Evolutionary conservation across 2,888 invertebrate genomes (phyloP), one percentile per base, ranked within the genome.

Genomic region (Agapetus fuscipes): DNA sequence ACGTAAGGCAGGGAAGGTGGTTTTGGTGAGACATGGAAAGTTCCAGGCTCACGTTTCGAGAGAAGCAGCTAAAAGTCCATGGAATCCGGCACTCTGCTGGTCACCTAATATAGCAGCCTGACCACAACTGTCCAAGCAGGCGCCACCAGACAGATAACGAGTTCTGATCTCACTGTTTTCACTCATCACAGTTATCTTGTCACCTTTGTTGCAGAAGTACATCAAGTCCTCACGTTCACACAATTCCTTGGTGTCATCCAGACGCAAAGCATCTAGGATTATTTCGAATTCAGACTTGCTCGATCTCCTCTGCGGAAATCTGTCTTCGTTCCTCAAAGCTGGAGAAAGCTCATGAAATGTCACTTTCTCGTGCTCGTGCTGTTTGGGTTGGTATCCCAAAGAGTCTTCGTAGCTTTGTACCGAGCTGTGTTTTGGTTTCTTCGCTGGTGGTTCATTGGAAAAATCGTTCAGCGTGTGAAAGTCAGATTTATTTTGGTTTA

Each of bases 81-180:
- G 74, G 56, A 72, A 74, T 53, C 73, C 72, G 51, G 71, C 72
- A 48, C 64, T 71, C 54, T 74, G 72, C 42, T 72, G 56, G 20
- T 47, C 47, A 9, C 46, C 35, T 53, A 74, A 68, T 64, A 79
- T 72, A 52, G 78, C 77, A 31, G 78, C 75, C 50, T 78, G 78
- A 17, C 78, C 79, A 53, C 79, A 80, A 39, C 71, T 71, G 53
- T 65, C 71, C 49, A 61, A 6, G 28, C 28, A 4, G 16, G 17
- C 9, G 42, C 42, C 27, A 11, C 38, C 37, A 30, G 17, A 38
- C 29, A 28, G 26, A 16, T 28, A 42, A 12, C 42, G 59, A 59
- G 51, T 53, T 58, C 40, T 56, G 43, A 46, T 42, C 45, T 41
- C 45, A 34, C 41, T 29, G 27, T 34, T 37, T 31, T 32, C 42